Base-by-base conservation (phyloP, 2,797 vertebrate species). In the Glossophaga mutica region DNA sequence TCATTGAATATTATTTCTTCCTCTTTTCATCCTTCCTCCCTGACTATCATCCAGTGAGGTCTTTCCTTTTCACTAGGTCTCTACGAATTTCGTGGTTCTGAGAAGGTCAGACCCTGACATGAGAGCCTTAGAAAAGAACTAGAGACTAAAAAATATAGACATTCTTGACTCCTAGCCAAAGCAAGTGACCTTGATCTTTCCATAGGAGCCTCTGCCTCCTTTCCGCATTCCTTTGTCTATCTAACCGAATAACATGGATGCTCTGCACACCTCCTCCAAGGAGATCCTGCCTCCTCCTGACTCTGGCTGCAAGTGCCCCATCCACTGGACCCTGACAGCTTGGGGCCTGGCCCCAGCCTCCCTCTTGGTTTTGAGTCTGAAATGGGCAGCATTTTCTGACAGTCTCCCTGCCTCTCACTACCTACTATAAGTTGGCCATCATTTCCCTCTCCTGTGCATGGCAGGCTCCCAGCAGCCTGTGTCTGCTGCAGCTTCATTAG, bases 61-160 rank as follows among this genome's bases (percentile, higher is more conserved):
- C 39, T 91, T 76, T 57, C 59, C 37, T 90, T 65, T 79, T 87
- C 70, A 59, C 71, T 84, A 32, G 4, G 0, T 92, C 76, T 74
- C n/a, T 90, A 67, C 55, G 29, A 68, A 8, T 59, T 73, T 29
- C 67, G 6, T 74, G 26, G 19, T 68, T 92, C 77, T 67, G 52
- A 89, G 55, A 67, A 46, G 11, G 29, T 90, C 73, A 78, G 71
- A 68, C 42, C 57, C 52, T 91, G 77, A 57, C 34, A 46, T 29
- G 10, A 90, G 26, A 48, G 3, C 37, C 79, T 93, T 44, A 81
- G 15, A 37, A 93, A 91, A 77, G 39, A 91, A 77, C 12, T 68
- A 26, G 84, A 87, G 76, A 71, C 18, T 48, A 5, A 78, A 83
- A 79, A n/a, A n/a, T 62, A 18, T 52, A 16, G 26, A 78, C 21